Evolutionary conservation across 1,140 invertebrate species (phyloP), one percentile per base, ranked within the genome.

Genomic region (Brachionus paranguensis): DNA sequence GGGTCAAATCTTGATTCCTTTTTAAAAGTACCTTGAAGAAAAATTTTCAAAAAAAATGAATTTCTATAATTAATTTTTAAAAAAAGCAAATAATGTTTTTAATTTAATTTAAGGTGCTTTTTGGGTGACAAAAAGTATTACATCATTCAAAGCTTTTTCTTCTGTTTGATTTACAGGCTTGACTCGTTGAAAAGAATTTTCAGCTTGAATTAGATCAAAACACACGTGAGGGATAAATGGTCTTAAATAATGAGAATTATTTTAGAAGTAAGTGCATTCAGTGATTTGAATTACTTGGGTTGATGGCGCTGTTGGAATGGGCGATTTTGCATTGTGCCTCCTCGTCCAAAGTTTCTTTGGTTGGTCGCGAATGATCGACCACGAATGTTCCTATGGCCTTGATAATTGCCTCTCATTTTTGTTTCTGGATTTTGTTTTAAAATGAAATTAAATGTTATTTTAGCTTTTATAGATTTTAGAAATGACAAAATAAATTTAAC

Each of bases 1-100:
- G 96, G 74, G 94, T 95, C 45, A 98, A 91, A 87, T 98, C 95
- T 68, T 93, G 91, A 89, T 96, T 96, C 64, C 95, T 91, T 88
- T 97, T 97, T 14, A 97, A 88, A 10, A 98, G 89, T 0, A 94
- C 94, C 92, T 96, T 88, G 12, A 84, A 84, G 83, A 50, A 11
- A 60, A 70, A 83, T 8, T 41, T 53, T 33, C 29, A 45, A 20
- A 53, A 27, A 20, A 86, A 85, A 17, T 55, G n/a, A 55, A 55
- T 6, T 6, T 55, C 1, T 24, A 24, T 24, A 24, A 24, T 24
- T 24, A 24, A 24, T 60, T 60, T 10, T 20, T 60, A 27, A 60
- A 24, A 24, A 24, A 60, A 60, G 10, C 33, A 37, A 3, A 37
- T 7, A 0, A 37, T 6, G 0, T 37, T 37, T 37, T 37, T 37